Evolutionary conservation across 2,113 vertebrate species (phyloP).

Genomic region (Nesoenas mayeri): DNA sequence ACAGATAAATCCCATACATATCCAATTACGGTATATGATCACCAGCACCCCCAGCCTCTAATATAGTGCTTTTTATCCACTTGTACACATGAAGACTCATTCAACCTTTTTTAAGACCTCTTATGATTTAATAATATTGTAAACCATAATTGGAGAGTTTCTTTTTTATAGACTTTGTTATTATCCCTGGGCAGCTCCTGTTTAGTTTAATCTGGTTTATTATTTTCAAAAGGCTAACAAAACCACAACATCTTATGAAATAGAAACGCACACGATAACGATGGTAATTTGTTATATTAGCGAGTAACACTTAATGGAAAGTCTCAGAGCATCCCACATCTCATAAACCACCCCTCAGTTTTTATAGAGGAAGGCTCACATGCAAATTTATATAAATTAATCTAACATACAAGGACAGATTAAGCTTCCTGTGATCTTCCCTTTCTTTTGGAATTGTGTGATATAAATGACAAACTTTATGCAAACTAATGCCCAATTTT

Average conservation of each 20-base stretch:
- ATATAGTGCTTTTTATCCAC: neutral
- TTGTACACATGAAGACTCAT: neutral
- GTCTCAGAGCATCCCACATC: slow-evolving; percentile 18
- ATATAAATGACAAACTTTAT: slow-evolving; percentile 8
- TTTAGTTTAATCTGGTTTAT: slow-evolving; percentile 42
- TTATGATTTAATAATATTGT: slow-evolving; percentile 39
- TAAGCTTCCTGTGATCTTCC: neutral
- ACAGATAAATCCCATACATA: neutral
- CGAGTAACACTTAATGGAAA: slow-evolving; percentile 33
- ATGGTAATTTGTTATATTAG: slow-evolving; percentile 38
- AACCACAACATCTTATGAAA: slow-evolving; percentile 29
- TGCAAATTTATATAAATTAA: slow-evolving; percentile 27
- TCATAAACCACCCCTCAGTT: slow-evolving; percentile 31
- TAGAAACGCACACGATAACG: slow-evolving; percentile 27
- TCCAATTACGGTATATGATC: neutral
- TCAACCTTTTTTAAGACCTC: slow-evolving; percentile 22
- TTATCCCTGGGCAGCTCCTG: slow-evolving; percentile 46
- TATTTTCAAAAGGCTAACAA: slow-evolving; percentile 58
- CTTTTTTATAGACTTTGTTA: slow-evolving; percentile 51
- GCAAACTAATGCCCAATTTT: neutral
- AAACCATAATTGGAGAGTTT: slow-evolving; percentile 50
- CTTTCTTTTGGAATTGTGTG: neutral
- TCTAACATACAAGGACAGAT: neutral
- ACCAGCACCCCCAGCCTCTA: neutral
- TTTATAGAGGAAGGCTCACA: neutral